These are phyloP conservation scores for Heliconius aoede DNA, from an alignment of 2,888 invertebrate genomes.

Conservation along the genomic window DNA sequence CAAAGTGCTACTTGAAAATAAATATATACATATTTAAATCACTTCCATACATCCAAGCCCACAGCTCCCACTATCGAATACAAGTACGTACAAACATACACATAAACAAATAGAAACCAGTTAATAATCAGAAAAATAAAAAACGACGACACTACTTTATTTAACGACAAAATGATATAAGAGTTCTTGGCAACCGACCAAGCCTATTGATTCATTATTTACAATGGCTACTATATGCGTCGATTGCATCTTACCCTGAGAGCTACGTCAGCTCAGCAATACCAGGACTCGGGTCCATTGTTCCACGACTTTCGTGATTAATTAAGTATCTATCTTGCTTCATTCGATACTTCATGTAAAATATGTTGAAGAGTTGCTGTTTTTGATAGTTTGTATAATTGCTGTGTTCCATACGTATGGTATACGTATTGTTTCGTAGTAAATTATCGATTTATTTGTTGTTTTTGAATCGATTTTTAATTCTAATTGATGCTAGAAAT, in stretches of 20 bases:
- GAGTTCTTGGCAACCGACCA: slow-evolving; percentile 21
- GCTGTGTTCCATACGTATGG: not conserved
- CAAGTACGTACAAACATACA: not conserved
- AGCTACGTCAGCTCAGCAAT: slow-evolving; percentile 44
- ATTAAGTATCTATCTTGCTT: not conserved
- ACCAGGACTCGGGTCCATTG: slow-evolving; percentile 45
- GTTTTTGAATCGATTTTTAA: too few relatives aligned
- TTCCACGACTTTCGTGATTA: slow-evolving; percentile 22
- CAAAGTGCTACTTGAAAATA: not conserved
- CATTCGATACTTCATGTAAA: not conserved
- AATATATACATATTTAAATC: not conserved
- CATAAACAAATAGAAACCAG: not conserved
- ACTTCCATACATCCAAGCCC: not conserved
- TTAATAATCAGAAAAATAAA: slow-evolving; percentile 18
- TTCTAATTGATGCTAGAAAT: too few relatives aligned
- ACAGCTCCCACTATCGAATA: not conserved
- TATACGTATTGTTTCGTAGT: not conserved
- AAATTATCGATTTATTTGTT: not conserved
- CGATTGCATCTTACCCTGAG: slow-evolving; percentile 48
- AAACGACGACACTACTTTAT: slow-evolving; percentile 8
- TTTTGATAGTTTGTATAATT: not conserved
- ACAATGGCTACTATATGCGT: slow-evolving; percentile 46
- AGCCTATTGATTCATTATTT: slow-evolving; percentile 46
- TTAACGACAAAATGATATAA: slow-evolving; percentile 29
- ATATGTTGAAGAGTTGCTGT: not conserved